Base-by-base conservation (phyloP, 2,888 invertebrate genomes). In the Petrolisthes cinctipes region DNA sequence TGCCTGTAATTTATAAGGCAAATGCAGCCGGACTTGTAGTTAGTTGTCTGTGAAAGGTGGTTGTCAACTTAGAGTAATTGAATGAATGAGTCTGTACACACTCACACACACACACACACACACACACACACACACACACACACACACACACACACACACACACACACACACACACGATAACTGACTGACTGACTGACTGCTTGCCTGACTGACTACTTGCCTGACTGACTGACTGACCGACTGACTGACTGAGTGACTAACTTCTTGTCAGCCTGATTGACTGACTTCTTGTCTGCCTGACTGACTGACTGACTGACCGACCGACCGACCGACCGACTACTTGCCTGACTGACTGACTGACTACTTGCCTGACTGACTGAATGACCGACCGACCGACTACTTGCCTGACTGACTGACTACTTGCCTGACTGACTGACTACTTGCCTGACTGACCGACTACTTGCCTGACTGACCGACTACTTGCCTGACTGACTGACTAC, bases 391-490 rank as follows among this genome's bases (percentile, higher is more conserved):
- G 73, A 73, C n/a, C 4, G 14, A 73, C 20, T 73, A 4, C 17
- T 9, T 73, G 73, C 73, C 73, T 73, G 73, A 11, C 73, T 73
- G 73, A 11, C 73, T 73, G n/a, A n/a, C n/a, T n/a, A 73, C 73
- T 20, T 73, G 73, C 9, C 73, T 73, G 73, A 73, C 73, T 73
- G 4, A 11, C 73, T 73, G 73, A 73, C 20, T 73, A n/a, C n/a
- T n/a, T n/a, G 14, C 2, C 20, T 4, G 73, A 11, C 73, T 73
- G 73, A 2, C 4, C 4, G 73, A 73, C 73, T 73, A n/a, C 37
- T 11, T 23, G 37, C 76, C 37, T 75, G 75, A 75, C 75, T 75
- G 75, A 20, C 75, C 20, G 75, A 75, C 75, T 75, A 20, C 17
- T 20, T 75, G 75, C 17, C 75, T 75, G 75, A 0, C 23, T 75